Evolutionary conservation across 1,140 invertebrate genomes (phyloP), one percentile per base, ranked within the genome.

Genomic region (Pseudomyrmex flavicornis): DNA sequence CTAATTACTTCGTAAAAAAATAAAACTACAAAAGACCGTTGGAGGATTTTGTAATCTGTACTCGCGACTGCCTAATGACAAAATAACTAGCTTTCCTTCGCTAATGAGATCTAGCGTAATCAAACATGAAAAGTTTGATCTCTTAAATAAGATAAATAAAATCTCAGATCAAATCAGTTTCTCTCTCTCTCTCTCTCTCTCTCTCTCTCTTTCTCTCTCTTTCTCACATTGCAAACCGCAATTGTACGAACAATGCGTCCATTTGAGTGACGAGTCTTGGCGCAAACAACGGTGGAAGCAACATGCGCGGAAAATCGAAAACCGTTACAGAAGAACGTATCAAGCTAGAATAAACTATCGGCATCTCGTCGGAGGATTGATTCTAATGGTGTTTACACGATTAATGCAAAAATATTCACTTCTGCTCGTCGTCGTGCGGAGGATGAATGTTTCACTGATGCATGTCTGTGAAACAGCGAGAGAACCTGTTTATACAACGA

Each of bases 301-400:
- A 70, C 54, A 26, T 46, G 20, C 22, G 66, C n/a, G 58, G 65
- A 70, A 79, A 79, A 79, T 70, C 44, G 65, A 79, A 70, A 79
- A 26, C 22, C 52, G 35, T 4, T 12, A 48, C 52, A 56, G 69
- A 52, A 46, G 46, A 76, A 35, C 46, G 22, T 54, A 68, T 66
- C 15, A 48, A 20, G 63, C 7, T 46, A 35, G 35, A 35, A 35
- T 35, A 35, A 35, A 35, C 35, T 35, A 35, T 58, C 63, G n/a
- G 4, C 12, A 4, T 54, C 56, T 15, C 10, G 26, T n/a, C 12
- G 2, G 26, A 59, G 10, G 44, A 70, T 58, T 68, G 35, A 59
- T 58, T 2, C 44, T 59, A 17, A 58, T 69, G 22, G 35, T 15
- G 35, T 22, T 79, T 46, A 69, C 20, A 13, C 50, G 15, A 69